Evolutionary conservation across 2,888 invertebrate species (phyloP).

Genomic region (Epiblema foenella): DNA sequence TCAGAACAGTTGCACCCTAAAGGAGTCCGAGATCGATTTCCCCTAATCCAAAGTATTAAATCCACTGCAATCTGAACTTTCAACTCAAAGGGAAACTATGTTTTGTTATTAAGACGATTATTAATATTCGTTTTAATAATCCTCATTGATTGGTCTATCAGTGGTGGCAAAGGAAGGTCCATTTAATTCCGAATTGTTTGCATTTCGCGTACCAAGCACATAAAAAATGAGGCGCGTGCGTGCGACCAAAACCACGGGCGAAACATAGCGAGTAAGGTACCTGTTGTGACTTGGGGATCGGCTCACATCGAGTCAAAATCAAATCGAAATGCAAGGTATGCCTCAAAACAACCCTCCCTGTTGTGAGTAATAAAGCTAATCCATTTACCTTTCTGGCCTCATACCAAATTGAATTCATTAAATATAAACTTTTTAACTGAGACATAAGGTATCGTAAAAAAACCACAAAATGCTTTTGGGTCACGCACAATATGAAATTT

Average conservation of each 20-base stretch:
- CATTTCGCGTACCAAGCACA: background rate
- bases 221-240: constrained; percentile 19
- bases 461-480: background rate
- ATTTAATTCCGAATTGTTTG: background rate
- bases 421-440: background rate
- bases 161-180: background rate
- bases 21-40: too few relatives aligned
- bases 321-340: background rate
- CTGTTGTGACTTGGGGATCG: background rate
- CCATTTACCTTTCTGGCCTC: background rate
- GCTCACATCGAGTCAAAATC: background rate
- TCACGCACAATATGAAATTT: too few relatives aligned
- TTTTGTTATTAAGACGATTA: too few relatives aligned
- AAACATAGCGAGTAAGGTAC: background rate
- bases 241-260: background rate
- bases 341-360: background rate
- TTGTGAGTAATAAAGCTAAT: background rate
- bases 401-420: background rate
- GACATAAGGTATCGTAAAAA: too few relatives aligned
- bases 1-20: too few relatives aligned
- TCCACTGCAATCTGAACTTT: too few relatives aligned
- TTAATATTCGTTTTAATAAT: too few relatives aligned
- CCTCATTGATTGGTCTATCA: constrained; percentile 3
- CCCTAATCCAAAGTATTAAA: too few relatives aligned
- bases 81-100: too few relatives aligned